These are phyloP conservation scores for Charaxes varanes DNA, from an alignment of 1,140 invertebrate species.

Conservation along the genomic window DNA sequence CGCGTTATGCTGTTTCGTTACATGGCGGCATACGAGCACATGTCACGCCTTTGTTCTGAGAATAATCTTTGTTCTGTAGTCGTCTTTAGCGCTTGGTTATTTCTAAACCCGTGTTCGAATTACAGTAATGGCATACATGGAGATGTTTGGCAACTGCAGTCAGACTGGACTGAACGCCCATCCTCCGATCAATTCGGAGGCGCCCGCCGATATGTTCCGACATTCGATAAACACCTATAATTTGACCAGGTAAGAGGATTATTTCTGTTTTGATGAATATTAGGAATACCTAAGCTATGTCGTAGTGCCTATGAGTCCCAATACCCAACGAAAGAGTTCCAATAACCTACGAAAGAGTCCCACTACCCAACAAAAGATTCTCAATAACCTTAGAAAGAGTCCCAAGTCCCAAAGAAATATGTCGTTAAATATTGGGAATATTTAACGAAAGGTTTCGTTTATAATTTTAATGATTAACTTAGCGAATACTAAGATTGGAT, in stretches of 20 bases:
- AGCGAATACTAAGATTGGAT: too few relatives aligned
- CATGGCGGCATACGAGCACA: slow-evolving; percentile 29
- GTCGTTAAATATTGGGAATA: too few relatives aligned
- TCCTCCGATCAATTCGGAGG: slow-evolving; percentile 70
- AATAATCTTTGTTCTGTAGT: slow-evolving; percentile 32
- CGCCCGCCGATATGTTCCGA: slow-evolving; percentile 80
- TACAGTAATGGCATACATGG: slow-evolving; percentile 96
- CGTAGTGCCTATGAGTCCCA: too few relatives aligned
- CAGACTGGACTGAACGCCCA: slow-evolving; percentile 64
- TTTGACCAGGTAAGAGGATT: slow-evolving; percentile 74
- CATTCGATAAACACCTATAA: slow-evolving; percentile 90
- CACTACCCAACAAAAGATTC: too few relatives aligned
- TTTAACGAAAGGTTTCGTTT: too few relatives aligned
- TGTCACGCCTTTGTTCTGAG: slow-evolving; percentile 33
- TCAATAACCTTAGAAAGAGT: too few relatives aligned
- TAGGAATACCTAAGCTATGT: too few relatives aligned
- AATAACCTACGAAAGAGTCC: too few relatives aligned
- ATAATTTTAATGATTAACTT: too few relatives aligned
- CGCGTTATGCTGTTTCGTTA: slow-evolving; percentile 53
- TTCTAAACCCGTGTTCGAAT: slow-evolving; percentile 4
- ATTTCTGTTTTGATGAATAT: too few relatives aligned
- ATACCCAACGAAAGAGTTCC: too few relatives aligned
- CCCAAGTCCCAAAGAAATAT: too few relatives aligned
- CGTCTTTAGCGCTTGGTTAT: slow-evolving; percentile 12
- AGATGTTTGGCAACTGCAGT: slow-evolving; percentile 93